These are phyloP conservation scores for Megaptera novaeangliae DNA, from an alignment of 2,113 vertebrate species.

Conservation along the genomic window DNA sequence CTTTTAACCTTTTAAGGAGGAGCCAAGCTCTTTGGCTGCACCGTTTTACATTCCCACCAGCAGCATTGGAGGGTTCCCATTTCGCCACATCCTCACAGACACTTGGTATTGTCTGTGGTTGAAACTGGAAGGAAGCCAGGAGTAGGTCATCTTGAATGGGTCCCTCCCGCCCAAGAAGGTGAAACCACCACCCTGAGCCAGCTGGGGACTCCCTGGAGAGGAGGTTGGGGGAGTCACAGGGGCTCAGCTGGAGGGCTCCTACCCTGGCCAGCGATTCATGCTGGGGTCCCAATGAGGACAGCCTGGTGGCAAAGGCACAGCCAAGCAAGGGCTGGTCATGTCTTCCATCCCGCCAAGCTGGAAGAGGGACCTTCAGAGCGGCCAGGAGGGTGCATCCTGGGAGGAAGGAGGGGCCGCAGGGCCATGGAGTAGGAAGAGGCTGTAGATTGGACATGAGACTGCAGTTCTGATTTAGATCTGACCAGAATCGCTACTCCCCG, in stretches of 20 bases:
- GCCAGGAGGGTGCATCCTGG: neutral
- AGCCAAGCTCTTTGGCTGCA: neutral
- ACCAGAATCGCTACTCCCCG: no score
- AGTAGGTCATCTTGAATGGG: neutral
- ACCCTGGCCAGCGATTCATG: fast-evolving
- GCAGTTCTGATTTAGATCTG: neutral
- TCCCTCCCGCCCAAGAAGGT: neutral
- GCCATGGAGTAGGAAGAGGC: fast-evolving
- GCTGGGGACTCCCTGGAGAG: neutral
- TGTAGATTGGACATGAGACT: no score
- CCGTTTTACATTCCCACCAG: neutral
- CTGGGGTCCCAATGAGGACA: neutral
- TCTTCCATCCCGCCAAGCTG: neutral
- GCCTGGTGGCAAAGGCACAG: neutral
- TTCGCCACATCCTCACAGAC: neutral
- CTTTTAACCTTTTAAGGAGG: neutral
- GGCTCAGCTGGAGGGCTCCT: neutral
- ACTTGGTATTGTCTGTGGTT: neutral
- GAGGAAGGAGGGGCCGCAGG: neutral
- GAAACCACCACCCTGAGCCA: neutral
- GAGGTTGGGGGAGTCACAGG: neutral
- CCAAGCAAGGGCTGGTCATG: no score
- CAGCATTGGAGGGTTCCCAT: neutral
- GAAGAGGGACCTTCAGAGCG: neutral
- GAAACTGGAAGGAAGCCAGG: neutral